Conservation (phyloP, 2,888 invertebrate genomes). For the Tribolium freemani region DNA sequence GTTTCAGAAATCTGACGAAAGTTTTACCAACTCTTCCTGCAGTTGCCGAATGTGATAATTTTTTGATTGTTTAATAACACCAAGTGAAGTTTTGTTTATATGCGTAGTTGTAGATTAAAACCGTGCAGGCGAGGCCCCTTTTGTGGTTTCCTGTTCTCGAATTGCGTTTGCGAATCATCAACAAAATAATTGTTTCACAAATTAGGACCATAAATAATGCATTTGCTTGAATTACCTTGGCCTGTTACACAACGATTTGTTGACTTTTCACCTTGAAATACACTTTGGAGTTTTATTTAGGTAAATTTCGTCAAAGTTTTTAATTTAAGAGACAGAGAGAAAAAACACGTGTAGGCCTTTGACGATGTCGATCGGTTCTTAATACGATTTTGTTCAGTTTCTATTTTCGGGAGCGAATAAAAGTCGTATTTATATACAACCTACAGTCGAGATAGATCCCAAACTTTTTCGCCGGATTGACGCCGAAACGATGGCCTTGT, state of each 20-base stretch:
- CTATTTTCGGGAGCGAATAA: conserved; percentile 20
- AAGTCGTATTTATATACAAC: conserved; percentile 16
- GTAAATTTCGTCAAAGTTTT: neutral
- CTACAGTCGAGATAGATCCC: conserved; percentile 11
- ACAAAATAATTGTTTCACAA: conserved; percentile 40
- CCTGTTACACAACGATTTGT: conserved; percentile 56
- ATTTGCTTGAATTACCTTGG: conserved; percentile 47
- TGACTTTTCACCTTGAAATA: conserved; percentile 55
- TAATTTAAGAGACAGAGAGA: too few relatives aligned
- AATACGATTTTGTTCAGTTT: neutral
- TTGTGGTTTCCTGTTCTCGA: conserved; percentile 31
- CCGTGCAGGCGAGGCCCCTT: conserved; percentile 21
- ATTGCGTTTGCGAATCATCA: conserved; percentile 27
- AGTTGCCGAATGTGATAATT: too few relatives aligned
- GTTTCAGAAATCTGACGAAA: too few relatives aligned
- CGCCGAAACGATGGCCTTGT: conserved; percentile 32
- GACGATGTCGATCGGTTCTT: conserved; percentile 2
- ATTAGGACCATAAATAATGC: conserved; percentile 42
- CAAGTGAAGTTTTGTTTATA: neutral
- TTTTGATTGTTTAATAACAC: too few relatives aligned
- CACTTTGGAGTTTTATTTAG: neutral
- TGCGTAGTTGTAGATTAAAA: conserved; percentile 6
- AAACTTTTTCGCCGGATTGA: conserved; percentile 29
- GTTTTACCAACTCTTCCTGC: too few relatives aligned
- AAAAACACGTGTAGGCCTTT: neutral